Conservation (phyloP, 2,113 vertebrate species). For the Ancistrus triradiatus region DNA sequence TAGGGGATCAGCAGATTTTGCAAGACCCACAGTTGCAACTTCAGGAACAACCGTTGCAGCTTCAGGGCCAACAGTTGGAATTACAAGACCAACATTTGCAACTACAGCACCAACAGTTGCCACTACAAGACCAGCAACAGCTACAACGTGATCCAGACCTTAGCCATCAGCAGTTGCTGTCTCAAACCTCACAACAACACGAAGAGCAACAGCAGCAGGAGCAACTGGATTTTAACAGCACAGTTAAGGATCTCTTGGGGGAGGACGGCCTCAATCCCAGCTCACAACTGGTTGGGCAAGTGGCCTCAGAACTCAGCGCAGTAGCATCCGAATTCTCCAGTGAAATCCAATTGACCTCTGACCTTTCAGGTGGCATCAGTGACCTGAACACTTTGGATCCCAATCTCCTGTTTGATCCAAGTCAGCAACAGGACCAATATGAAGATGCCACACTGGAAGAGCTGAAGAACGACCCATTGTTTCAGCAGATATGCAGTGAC, state of each 20-base stretch:
- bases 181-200: constrained; percentile 59
- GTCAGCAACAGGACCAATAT: constrained; percentile 95
- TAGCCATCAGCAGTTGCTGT: constrained; percentile 54
- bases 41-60: constrained; percentile 60
- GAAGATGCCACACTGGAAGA: constrained; percentile 99
- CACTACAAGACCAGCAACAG: constrained; percentile 36
- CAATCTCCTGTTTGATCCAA: constrained; percentile 96
- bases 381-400: constrained; percentile 97
- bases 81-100: constrained; percentile 30
- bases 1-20: constrained; percentile 31
- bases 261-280: constrained; percentile 88
- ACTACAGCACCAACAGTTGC: constrained; percentile 39
- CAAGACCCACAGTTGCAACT: constrained; percentile 32
- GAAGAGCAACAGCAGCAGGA: constrained; percentile 68
- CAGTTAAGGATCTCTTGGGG: constrained; percentile 94
- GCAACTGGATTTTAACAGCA: constrained; percentile 92
- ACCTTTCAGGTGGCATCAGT: constrained; percentile 98
- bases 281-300: constrained; percentile 91
- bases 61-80: constrained; percentile 35
- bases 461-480: constrained; percentile 97
- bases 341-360: constrained; percentile 93
- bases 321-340: constrained; percentile 89
- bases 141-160: constrained; percentile 35
- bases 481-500: constrained; percentile 99
- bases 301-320: constrained; percentile 85